A percentile compares a stretch with the other conserved stretches of the same genome.
Conservation (phyloP, 2,113 vertebrate genomes). For the Phyllostomus hastatus region DNA sequence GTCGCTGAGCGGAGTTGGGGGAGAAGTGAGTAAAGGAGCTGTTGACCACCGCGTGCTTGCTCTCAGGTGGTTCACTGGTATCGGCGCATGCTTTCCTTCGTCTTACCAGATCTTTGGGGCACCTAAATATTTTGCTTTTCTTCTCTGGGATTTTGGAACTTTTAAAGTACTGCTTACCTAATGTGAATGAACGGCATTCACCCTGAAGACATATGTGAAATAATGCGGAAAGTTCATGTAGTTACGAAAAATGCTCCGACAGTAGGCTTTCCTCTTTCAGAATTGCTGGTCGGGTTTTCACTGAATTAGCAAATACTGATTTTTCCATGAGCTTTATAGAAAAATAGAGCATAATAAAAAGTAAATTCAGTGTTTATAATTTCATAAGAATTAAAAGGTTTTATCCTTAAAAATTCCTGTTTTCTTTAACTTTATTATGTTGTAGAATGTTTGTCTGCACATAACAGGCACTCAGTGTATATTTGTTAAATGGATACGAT, state of each 20-base stretch:
- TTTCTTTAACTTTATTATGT: not conserved
- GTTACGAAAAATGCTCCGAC: not conserved
- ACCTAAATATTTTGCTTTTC: not conserved
- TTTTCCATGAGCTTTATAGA: not conserved
- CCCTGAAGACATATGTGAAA: not conserved
- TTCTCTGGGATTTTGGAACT: not conserved
- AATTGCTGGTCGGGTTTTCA: slow-evolving; percentile 28
- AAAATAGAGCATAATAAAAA: not conserved
- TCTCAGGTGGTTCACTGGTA: not conserved
- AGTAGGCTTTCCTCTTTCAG: not conserved
- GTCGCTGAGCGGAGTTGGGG: not conserved
- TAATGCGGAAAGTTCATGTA: not conserved
- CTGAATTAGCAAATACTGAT: not conserved
- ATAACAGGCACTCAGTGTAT: not conserved
- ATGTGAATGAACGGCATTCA: not conserved
- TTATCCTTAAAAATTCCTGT: not conserved
- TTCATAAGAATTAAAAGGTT: not conserved
- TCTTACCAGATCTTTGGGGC: not conserved
- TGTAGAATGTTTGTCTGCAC: not conserved
- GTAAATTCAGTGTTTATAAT: not conserved
- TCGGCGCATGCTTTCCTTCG: not conserved
- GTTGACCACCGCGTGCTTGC: too few relatives aligned
- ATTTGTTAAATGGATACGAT: not conserved
- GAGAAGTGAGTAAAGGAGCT: not conserved
- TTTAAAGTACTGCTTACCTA: not conserved